phyloP scores from a whole-genome alignment of 2,113 vertebrate species.

The Saguinus imperator region DNA sequence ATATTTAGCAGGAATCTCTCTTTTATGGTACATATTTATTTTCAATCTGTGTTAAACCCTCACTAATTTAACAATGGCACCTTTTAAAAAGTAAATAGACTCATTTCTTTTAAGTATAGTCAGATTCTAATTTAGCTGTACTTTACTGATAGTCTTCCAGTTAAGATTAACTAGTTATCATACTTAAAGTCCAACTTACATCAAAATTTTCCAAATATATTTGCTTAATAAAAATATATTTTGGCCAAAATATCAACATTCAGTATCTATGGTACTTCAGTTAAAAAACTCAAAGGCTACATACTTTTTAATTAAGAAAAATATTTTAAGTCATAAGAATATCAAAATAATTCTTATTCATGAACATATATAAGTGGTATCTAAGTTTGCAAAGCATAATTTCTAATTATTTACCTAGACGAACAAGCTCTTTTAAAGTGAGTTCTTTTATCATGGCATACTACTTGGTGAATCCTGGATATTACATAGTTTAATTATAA shows the following conservation, averaged over 20 bases:
- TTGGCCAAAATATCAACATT: not conserved
- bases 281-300: not conserved
- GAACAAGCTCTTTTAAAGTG: not conserved
- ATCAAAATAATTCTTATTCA: slow-evolving; percentile 12
- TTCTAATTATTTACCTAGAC: not conserved
- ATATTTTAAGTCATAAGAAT: not conserved
- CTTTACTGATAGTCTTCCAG: not conserved
- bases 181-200: not conserved
- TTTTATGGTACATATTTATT: slow-evolving; percentile 12
- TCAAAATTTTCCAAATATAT: slow-evolving; percentile 1
- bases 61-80: not conserved
- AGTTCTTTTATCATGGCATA: not conserved
- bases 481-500: not conserved
- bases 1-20: not conserved
- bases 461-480: not conserved
- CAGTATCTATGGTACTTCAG: not conserved
- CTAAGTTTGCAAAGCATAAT: not conserved
- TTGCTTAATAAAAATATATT: slow-evolving; percentile 8
- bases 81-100: not conserved
- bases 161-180: not conserved
- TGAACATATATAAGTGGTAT: not conserved
- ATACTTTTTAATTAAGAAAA: not conserved
- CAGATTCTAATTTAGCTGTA: not conserved
- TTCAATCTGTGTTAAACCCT: not conserved
- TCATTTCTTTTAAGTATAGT: not conserved